Conservation (phyloP, 2,888 invertebrate species). For the Zygogramma bicolorata region DNA sequence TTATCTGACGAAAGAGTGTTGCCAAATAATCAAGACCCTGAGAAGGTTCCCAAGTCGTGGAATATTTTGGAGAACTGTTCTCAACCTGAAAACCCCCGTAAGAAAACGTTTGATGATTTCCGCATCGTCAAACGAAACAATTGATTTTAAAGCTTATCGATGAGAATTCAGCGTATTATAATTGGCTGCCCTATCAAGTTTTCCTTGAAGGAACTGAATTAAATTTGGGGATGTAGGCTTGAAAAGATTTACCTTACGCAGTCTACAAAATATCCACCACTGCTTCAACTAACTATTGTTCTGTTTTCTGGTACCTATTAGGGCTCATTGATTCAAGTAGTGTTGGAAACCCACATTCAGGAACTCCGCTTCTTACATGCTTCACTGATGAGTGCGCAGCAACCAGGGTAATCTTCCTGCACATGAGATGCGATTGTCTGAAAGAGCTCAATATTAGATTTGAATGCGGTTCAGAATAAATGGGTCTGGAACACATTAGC, state of each 20-base stretch:
- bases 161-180: too few relatives aligned
- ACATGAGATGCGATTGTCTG: not conserved
- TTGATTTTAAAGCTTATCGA: slow-evolving; percentile 9
- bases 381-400: not conserved
- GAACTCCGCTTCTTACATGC: not conserved
- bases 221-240: not conserved
- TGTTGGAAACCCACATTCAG: not conserved
- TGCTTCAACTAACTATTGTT: not conserved
- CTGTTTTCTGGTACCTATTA: not conserved
- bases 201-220: not conserved
- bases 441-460: slow-evolving; percentile 2
- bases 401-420: not conserved
- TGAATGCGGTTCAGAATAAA: not conserved
- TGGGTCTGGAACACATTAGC: not conserved
- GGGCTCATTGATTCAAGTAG: not conserved
- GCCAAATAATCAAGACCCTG: slow-evolving; percentile 14
- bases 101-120: slow-evolving; percentile 27
- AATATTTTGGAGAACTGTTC: slow-evolving; percentile 21
- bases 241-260: not conserved
- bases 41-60: slow-evolving; percentile 26
- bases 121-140: not conserved
- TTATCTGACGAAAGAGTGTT: not conserved
- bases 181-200: not conserved
- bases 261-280: not conserved
- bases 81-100: slow-evolving; percentile 21